These are phyloP conservation scores for Serrognathus titanus DNA, from an alignment of 2,888 invertebrate species.

Conservation along the genomic window DNA sequence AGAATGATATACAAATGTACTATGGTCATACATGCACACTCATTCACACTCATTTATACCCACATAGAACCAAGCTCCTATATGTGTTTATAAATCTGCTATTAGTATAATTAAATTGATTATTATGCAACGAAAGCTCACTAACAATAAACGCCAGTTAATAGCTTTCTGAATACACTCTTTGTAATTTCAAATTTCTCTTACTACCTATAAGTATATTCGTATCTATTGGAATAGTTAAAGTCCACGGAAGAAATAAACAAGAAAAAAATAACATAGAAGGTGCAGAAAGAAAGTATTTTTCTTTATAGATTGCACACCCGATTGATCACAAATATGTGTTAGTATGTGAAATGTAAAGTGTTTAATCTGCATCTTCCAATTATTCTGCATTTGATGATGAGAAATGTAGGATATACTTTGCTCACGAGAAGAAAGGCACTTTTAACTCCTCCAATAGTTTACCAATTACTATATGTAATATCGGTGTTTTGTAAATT, in stretches of 20 bases:
- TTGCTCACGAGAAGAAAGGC: slow-evolving; percentile 8
- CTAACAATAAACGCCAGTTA: slow-evolving; percentile 31
- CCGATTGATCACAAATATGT: too few species aligned
- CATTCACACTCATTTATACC: slow-evolving; percentile 41
- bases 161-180: slow-evolving; percentile 33
- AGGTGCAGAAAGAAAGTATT: too few species aligned
- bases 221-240: slow-evolving; percentile 22
- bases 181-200: slow-evolving; percentile 34
- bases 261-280: not conserved
- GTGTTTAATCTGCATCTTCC: too few species aligned
- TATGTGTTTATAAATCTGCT: slow-evolving; percentile 47
- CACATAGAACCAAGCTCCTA: slow-evolving; percentile 53
- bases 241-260: slow-evolving; percentile 7
- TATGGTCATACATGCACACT: slow-evolving; percentile 47
- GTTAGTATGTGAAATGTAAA: too few species aligned
- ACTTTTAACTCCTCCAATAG: slow-evolving; percentile 21
- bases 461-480: slow-evolving; percentile 9
- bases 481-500: slow-evolving; percentile 10
- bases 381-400: too few species aligned
- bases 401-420: too few species aligned
- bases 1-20: slow-evolving; percentile 58
- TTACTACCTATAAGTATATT: slow-evolving; percentile 28
- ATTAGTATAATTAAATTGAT: slow-evolving; percentile 48
- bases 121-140: slow-evolving; percentile 43
- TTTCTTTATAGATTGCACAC: too few species aligned